Conservation (phyloP, 2,797 vertebrate genomes). For the Oceanodroma leucorhoa region DNA sequence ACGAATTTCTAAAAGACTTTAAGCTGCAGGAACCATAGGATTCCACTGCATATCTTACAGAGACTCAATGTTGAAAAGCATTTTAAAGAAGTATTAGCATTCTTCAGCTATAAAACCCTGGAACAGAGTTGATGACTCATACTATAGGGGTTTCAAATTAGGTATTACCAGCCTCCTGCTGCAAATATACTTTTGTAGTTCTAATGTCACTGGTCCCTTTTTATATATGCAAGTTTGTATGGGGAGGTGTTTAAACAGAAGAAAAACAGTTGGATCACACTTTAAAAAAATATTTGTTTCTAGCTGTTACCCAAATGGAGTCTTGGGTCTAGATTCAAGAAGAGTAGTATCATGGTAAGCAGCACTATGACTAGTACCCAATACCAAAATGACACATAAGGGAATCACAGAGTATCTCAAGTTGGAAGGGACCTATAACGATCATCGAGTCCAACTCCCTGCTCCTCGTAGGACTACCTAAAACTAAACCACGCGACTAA, state of each 20-base stretch:
- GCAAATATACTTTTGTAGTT: neutral
- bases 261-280: neutral
- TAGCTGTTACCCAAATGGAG: neutral
- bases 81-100: neutral
- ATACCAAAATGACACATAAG: neutral
- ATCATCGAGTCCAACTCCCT: too few relatives aligned
- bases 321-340: neutral
- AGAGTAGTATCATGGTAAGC: neutral
- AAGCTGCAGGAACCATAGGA: neutral
- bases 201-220: neutral
- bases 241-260: neutral
- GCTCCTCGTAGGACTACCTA: too few relatives aligned
- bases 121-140: neutral
- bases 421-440: neutral
- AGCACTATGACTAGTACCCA: too few relatives aligned
- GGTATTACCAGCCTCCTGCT: neutral
- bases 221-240: neutral
- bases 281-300: neutral
- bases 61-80: neutral
- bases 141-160: neutral
- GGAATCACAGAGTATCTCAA: neutral
- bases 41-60: neutral
- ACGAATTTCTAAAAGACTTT: neutral
- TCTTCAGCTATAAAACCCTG: neutral
- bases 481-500: too few relatives aligned